phyloP scores from a whole-genome alignment of 2,888 invertebrate species.

The Heteromyza rotundicornis region DNA sequence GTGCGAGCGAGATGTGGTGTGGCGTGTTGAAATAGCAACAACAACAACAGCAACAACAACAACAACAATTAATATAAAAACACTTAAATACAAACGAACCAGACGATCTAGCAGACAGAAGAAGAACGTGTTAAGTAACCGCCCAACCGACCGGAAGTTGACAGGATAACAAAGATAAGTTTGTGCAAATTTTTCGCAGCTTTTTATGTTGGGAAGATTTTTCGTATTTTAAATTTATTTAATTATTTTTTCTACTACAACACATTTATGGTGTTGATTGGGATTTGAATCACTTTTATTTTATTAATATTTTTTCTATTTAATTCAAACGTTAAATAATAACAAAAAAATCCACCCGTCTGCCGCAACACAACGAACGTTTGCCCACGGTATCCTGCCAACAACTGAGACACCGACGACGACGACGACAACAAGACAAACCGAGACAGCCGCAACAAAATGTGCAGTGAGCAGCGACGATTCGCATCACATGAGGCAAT shows the following conservation, averaged over 20 bases:
- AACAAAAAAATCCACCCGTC: neutral
- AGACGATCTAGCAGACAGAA: too few relatives aligned
- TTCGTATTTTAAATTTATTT: neutral
- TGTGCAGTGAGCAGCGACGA: constrained; percentile 13
- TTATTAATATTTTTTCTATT: constrained; percentile 23
- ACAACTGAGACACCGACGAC: constrained; percentile 45
- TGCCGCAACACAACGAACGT: constrained; percentile 28
- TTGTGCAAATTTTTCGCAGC: too few relatives aligned
- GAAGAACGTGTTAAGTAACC: neutral
- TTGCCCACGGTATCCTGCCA: constrained; percentile 52
- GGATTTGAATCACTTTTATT: constrained; percentile 8
- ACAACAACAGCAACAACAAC: neutral
- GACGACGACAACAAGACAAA: constrained; percentile 18
- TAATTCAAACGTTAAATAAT: neutral
- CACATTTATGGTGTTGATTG: constrained; percentile 3
- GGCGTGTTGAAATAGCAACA: neutral
- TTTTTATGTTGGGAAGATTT: neutral
- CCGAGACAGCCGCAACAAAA: constrained; percentile 7
- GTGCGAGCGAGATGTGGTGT: constrained; percentile 19
- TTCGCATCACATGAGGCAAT: too few relatives aligned
- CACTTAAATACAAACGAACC: too few relatives aligned
- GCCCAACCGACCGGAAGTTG: neutral
- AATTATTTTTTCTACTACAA: neutral
- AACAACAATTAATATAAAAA: too few relatives aligned
- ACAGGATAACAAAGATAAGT: too few relatives aligned